These are phyloP conservation scores for Peromyscus californicus DNA, from an alignment of 2,113 vertebrate genomes.

Conservation along the genomic window DNA sequence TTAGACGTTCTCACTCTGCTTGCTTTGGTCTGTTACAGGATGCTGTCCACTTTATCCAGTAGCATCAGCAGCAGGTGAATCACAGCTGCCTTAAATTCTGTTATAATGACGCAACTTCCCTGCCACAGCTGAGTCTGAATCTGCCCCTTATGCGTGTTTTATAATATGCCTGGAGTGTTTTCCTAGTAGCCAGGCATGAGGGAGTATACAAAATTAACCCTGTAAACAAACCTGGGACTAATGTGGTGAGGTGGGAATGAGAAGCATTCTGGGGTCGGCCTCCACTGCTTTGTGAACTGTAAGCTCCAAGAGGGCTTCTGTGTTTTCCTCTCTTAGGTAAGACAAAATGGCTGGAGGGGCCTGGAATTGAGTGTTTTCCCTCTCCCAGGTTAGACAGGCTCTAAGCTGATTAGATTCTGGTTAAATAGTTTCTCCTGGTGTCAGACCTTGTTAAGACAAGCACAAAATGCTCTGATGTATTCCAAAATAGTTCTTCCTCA, in stretches of 20 bases:
- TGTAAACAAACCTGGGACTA: neutral
- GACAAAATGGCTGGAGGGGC: neutral
- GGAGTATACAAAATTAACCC: neutral
- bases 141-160: neutral
- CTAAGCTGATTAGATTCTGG: neutral
- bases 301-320: neutral
- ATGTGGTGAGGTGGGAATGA: neutral
- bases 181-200: neutral
- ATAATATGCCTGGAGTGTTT: neutral
- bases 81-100: neutral
- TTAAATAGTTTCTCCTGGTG: neutral
- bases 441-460: neutral
- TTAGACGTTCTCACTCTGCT: neutral
- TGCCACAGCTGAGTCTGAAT: neutral
- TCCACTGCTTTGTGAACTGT: neutral
- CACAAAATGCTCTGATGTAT: neutral
- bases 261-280: neutral
- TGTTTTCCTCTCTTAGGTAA: neutral
- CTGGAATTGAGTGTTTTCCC: neutral
- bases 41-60: neutral
- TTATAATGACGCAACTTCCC: neutral
- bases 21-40: neutral
- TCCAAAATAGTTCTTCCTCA: neutral
- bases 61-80: neutral
- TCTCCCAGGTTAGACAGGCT: neutral